phyloP scores from a whole-genome alignment of 2,797 vertebrate genomes.

The Buceros bicornis region DNA sequence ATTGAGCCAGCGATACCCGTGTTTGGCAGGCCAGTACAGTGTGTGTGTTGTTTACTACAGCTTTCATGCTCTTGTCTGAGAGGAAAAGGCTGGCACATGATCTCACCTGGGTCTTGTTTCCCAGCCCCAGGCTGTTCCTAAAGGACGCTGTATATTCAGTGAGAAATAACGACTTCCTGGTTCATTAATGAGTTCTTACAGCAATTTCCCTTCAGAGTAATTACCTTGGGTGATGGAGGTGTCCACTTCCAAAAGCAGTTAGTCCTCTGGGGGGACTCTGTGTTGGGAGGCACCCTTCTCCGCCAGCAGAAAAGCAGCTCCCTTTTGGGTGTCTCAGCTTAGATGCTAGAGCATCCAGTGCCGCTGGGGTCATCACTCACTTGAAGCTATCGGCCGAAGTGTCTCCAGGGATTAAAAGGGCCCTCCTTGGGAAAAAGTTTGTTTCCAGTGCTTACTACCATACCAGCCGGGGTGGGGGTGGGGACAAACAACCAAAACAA shows the following conservation, averaged over 20 bases:
- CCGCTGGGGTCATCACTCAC: neutral
- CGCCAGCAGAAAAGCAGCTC: neutral
- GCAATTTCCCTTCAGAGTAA: neutral
- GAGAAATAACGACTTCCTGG: slow-evolving; percentile 18
- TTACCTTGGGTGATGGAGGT: neutral
- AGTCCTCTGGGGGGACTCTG: neutral
- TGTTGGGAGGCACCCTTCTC: neutral
- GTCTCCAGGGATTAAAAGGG: neutral
- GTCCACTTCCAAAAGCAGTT: neutral
- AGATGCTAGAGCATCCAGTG: neutral
- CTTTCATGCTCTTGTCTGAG: neutral
- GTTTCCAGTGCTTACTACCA: neutral
- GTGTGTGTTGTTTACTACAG: neutral
- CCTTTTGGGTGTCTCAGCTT: neutral
- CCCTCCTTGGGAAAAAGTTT: neutral
- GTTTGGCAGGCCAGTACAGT: neutral
- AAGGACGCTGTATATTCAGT: neutral
- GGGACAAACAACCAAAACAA: too few relatives aligned
- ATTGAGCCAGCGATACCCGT: fast-evolving
- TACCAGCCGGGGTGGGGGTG: neutral
- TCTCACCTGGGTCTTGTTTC: slow-evolving; percentile 7
- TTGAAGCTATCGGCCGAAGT: neutral
- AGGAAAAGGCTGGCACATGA: neutral
- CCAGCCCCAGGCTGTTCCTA: neutral
- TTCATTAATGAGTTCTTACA: slow-evolving; percentile 1